phyloP scores from a whole-genome alignment of 2,888 invertebrate genomes.

The Eumacrocentrus americanus region DNA sequence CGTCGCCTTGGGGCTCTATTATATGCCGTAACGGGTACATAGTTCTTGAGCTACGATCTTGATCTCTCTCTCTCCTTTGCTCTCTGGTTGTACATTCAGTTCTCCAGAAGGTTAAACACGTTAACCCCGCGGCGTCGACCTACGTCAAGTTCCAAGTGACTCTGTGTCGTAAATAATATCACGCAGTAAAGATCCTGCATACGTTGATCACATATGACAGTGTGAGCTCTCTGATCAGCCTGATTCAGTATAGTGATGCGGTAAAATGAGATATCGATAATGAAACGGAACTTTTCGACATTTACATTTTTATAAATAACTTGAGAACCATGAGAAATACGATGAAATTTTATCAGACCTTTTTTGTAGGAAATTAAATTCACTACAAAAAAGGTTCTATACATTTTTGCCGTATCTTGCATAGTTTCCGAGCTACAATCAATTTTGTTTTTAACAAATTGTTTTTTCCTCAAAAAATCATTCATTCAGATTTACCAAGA shows the following conservation, averaged over 20 bases:
- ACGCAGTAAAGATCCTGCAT: conserved; percentile 19
- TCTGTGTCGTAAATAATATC: conserved; percentile 46
- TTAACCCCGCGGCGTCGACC: conserved; percentile 49
- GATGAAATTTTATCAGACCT: too few species aligned
- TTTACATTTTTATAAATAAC: too few species aligned
- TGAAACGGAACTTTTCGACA: too few species aligned
- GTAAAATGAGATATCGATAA: too few species aligned
- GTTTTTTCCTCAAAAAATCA: too few species aligned
- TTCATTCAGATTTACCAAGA: too few species aligned
- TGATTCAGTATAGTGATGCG: neutral
- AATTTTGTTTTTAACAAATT: too few species aligned
- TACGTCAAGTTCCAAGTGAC: conserved; percentile 34
- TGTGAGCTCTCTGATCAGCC: neutral
- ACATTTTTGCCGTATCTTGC: too few species aligned
- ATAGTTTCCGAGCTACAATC: too few species aligned
- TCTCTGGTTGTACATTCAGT: conserved; percentile 13
- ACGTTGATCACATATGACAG: neutral
- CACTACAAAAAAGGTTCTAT: too few species aligned
- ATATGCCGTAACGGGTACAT: conserved; percentile 19
- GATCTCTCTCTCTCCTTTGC: conserved; percentile 32
- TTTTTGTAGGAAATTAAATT: too few species aligned
- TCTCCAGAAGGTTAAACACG: conserved; percentile 48
- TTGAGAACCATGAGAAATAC: too few species aligned
- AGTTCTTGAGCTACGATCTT: conserved; percentile 31
- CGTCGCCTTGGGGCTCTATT: conserved; percentile 20